These are phyloP conservation scores for Hypsibius dujardini DNA, from an alignment of 1,140 invertebrate species.

Conservation along the genomic window DNA sequence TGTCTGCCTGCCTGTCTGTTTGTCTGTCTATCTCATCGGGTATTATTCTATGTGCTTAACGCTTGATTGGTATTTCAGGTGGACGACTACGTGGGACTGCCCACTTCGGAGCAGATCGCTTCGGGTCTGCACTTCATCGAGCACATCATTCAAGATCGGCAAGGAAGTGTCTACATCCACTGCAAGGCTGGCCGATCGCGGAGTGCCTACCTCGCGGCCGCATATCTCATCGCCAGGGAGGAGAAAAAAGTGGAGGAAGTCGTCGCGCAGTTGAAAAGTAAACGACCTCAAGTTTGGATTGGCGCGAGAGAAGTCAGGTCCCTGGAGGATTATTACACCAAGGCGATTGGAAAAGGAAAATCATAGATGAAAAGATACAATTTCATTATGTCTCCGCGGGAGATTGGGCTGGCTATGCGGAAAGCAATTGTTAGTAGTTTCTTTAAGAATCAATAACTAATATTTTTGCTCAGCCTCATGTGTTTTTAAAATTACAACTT, in stretches of 20 bases:
- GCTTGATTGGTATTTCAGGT: no score
- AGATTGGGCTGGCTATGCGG: no score
- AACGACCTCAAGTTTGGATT: constrained; percentile 12
- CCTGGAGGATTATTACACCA: neutral
- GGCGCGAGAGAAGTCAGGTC: neutral
- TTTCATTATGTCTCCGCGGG: no score
- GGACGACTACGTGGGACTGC: neutral
- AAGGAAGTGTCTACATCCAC: constrained; percentile 7
- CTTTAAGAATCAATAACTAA: no score
- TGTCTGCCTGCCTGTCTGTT: no score
- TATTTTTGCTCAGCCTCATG: no score
- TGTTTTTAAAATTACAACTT: no score
- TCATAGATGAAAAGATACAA: no score
- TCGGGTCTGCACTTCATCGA: neutral
- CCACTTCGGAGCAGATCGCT: neutral
- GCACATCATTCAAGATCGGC: neutral
- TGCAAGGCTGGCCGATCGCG: constrained; percentile 14
- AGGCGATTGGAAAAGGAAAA: neutral
- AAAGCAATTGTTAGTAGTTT: no score
- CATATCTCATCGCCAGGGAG: constrained; percentile 10
- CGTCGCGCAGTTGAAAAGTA: neutral
- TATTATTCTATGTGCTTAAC: no score
- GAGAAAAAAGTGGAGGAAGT: neutral
- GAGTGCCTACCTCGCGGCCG: constrained; percentile 6
- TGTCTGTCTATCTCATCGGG: no score